phyloP scores from a whole-genome alignment of 2,888 invertebrate species.

The Hymenopus coronatus region DNA sequence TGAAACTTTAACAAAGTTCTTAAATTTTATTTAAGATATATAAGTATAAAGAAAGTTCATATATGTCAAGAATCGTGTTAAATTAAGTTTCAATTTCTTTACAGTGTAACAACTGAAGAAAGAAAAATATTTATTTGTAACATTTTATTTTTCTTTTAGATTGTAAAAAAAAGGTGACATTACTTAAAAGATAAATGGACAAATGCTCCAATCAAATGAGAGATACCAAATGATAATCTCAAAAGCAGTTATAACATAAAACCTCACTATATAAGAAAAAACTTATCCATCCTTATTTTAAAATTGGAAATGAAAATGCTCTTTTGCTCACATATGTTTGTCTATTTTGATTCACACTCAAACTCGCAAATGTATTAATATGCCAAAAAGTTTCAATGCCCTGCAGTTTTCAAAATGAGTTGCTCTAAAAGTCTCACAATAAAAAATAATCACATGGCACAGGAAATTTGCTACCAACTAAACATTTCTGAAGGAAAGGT shows the following conservation, averaged over 20 bases:
- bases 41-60: too few relatives aligned
- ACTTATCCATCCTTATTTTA: conserved; percentile 6
- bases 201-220: conserved; percentile 9
- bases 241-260: conserved; percentile 12
- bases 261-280: conserved; percentile 12
- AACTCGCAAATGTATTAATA: neutral
- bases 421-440: neutral
- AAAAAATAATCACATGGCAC: neutral
- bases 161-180: conserved; percentile 13
- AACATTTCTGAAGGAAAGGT: conserved; percentile 3
- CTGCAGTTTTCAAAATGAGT: neutral
- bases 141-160: conserved; percentile 9
- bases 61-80: too few relatives aligned
- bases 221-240: conserved; percentile 10
- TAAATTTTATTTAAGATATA: neutral
- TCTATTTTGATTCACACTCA: neutral
- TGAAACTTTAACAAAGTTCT: neutral
- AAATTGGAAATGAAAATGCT: conserved; percentile 19
- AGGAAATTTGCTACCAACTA: conserved; percentile 1
- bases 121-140: neutral
- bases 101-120: neutral
- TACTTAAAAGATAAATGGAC: conserved; percentile 12
- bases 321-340: conserved; percentile 18
- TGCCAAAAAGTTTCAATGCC: conserved; percentile 8
- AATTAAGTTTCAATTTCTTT: neutral